phyloP scores from a whole-genome alignment of 2,888 invertebrate species.

The Tipula lateralis region DNA sequence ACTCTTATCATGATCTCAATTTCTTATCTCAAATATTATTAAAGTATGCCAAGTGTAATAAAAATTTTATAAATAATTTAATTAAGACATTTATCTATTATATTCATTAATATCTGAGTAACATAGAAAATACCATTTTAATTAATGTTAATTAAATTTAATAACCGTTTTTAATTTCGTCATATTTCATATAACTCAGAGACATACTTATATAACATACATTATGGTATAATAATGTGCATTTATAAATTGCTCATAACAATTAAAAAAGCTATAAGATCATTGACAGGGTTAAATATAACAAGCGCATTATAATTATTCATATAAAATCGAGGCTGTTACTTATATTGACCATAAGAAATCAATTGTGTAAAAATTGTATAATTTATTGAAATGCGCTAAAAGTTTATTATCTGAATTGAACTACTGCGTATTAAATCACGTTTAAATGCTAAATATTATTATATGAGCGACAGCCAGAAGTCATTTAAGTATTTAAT shows the following conservation, averaged over 20 bases:
- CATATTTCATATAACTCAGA: neutral
- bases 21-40: neutral
- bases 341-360: neutral
- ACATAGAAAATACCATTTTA: neutral
- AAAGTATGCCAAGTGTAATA: neutral
- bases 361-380: no score
- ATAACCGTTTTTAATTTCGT: neutral
- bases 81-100: neutral
- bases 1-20: neutral
- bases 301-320: neutral
- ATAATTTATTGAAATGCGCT: no score
- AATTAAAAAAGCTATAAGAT: neutral
- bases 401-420: neutral
- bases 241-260: neutral
- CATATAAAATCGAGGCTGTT: neutral
- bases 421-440: neutral
- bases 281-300: neutral
- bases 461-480: neutral
- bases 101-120: neutral
- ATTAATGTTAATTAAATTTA: conserved; percentile 4
- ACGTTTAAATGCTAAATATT: neutral
- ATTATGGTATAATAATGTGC: neutral
- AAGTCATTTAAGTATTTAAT: no score
- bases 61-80: neutral
- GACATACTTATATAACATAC: no score